phyloP scores from a whole-genome alignment of 1,140 invertebrate genomes.

The Aethina tumida region DNA sequence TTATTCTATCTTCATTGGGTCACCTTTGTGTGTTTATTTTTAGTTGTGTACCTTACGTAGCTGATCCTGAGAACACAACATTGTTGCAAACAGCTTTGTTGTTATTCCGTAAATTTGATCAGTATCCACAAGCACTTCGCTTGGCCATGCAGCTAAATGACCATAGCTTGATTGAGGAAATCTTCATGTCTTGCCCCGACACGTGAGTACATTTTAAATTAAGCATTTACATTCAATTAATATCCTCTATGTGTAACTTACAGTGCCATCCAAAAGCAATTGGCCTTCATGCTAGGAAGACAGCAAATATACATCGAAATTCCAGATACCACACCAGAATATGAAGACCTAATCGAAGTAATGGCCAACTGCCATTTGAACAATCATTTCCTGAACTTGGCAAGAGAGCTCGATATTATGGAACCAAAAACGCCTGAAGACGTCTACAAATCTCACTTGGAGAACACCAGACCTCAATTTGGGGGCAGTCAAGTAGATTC shows the following conservation, averaged over 20 bases:
- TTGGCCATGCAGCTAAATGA: slow-evolving; percentile 95
- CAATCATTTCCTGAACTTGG: slow-evolving; percentile 91
- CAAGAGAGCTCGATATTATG: slow-evolving; percentile 97
- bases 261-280: slow-evolving; percentile 86
- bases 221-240: slow-evolving; percentile 1
- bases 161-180: slow-evolving; percentile 68
- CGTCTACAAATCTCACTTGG: slow-evolving; percentile 97
- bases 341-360: slow-evolving; percentile 89
- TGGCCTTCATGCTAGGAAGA: slow-evolving; percentile 94
- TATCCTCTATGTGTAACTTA: slow-evolving; percentile 10
- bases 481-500: slow-evolving; percentile 84
- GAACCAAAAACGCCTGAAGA: slow-evolving; percentile 99
- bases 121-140: slow-evolving; percentile 87
- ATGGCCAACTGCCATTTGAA: slow-evolving; percentile 96
- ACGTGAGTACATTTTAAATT: slow-evolving; percentile 49
- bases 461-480: slow-evolving; percentile 78
- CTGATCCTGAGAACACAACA: slow-evolving; percentile 91
- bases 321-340: slow-evolving; percentile 55
- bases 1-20: slow-evolving; percentile 4
- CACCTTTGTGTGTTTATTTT: slow-evolving; percentile 18
- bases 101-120: slow-evolving; percentile 86
- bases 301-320: slow-evolving; percentile 88
- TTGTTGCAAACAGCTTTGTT: slow-evolving; percentile 79
- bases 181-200: slow-evolving; percentile 81
- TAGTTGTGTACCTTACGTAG: slow-evolving; percentile 95